These are phyloP conservation scores for Apis dorsata DNA, from an alignment of 1,140 invertebrate species.

Conservation along the genomic window DNA sequence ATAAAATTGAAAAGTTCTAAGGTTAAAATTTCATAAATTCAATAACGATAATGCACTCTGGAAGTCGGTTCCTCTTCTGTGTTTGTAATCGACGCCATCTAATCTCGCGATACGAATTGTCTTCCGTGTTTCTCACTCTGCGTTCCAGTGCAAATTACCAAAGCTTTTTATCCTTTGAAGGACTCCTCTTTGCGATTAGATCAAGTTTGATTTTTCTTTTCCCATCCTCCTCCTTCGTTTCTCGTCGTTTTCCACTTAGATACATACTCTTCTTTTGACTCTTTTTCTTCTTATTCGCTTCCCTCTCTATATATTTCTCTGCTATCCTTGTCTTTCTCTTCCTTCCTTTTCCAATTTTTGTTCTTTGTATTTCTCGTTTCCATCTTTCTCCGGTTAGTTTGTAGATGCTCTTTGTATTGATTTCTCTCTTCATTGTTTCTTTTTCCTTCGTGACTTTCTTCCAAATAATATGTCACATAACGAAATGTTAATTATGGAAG, in stretches of 20 bases:
- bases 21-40: conserved; percentile 34
- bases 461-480: not conserved
- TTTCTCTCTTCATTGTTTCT: not conserved
- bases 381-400: not conserved
- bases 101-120: conserved; percentile 36
- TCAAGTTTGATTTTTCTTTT: conserved; percentile 45
- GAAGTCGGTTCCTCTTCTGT: not conserved
- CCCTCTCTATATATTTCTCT: no score
- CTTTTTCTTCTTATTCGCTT: not conserved
- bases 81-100: conserved; percentile 16
- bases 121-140: conserved; percentile 19
- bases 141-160: conserved; percentile 55
- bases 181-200: conserved; percentile 58
- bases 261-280: not conserved
- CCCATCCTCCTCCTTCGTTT: conserved; percentile 6
- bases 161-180: conserved; percentile 65
- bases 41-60: conserved; percentile 42
- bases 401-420: not conserved
- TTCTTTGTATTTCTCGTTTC: not conserved
- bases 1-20: no score
- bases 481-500: not conserved
- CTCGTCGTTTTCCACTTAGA: conserved; percentile 8
- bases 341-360: not conserved
- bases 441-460: not conserved
- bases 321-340: not conserved